Evolutionary conservation across 2,797 vertebrate genomes (phyloP).

Genomic region (Falco columbarius): DNA sequence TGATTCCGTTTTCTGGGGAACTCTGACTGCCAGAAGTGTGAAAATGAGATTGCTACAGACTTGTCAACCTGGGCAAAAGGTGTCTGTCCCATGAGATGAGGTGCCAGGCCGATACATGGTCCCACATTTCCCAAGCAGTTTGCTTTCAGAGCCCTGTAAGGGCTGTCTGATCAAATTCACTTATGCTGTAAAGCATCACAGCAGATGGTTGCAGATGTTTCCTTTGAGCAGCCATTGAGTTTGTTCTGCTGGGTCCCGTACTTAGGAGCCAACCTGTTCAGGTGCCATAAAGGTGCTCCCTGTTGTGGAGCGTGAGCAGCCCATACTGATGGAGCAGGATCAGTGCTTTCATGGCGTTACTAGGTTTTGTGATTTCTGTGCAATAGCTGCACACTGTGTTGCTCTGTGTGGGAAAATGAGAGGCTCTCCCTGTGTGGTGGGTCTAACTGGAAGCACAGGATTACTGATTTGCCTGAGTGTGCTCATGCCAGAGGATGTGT

Average conservation of each 20-base stretch:
- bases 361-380: background rate
- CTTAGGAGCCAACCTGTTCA: background rate
- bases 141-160: background rate
- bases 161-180: background rate
- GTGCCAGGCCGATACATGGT: background rate
- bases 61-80: background rate
- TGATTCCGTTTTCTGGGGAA: background rate
- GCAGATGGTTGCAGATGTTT: background rate
- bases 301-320: background rate
- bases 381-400: rapidly evolving
- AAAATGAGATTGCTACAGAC: background rate
- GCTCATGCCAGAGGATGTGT: background rate
- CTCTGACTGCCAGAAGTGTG: background rate
- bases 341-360: rapidly evolving
- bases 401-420: background rate
- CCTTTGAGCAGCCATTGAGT: rapidly evolving
- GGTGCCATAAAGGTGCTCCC: background rate
- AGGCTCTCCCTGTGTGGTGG: background rate
- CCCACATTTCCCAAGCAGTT: background rate
- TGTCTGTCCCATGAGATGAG: background rate
- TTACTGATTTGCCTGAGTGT: background rate
- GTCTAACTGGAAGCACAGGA: background rate
- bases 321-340: rapidly evolving
- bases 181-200: background rate
- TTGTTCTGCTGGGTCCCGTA: rapidly evolving